A percentile compares a stretch with the other conserved stretches of the same genome.
These are phyloP conservation scores for Plumapathes pennacea DNA, from an alignment of 92 coral and sea anemone species.

Conservation along the genomic window DNA sequence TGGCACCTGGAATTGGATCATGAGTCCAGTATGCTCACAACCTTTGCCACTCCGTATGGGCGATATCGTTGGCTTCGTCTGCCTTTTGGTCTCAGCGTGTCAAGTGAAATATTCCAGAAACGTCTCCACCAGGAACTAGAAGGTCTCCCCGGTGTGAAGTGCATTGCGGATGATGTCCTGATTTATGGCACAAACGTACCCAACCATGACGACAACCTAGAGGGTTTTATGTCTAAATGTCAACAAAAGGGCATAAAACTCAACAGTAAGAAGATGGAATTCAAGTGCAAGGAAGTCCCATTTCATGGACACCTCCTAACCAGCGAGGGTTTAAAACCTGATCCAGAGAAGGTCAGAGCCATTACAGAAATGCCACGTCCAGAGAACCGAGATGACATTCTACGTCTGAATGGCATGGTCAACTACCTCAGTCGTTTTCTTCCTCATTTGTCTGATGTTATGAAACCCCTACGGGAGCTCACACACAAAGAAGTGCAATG, in stretches of 20 bases:
- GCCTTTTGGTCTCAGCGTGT: constrained; percentile 34
- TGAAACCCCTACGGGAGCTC: constrained; percentile 20
- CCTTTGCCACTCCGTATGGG: constrained; percentile 14
- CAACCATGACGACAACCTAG: constrained; percentile 22
- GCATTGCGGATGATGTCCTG: constrained; percentile 1
- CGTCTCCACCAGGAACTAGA: constrained; percentile 25
- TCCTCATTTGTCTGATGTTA: constrained; percentile 6
- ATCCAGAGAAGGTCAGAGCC: constrained; percentile 8
- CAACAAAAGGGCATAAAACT: constrained; percentile 24
- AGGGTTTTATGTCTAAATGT: constrained; percentile 13
- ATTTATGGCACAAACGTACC: constrained; percentile 7
- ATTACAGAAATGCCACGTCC: constrained; percentile 29
- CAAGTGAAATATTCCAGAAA: constrained; percentile 37
- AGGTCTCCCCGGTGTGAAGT: constrained; percentile 25
- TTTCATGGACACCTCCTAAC: constrained; percentile 40
- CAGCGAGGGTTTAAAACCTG: constrained; percentile 29
- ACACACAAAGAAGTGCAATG: constrained; percentile 19
- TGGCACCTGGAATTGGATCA: constrained; percentile 9
- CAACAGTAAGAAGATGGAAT: constrained; percentile 22
- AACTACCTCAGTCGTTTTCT: constrained; percentile 21
- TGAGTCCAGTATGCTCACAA: constrained; percentile 10
- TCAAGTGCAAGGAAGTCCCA: constrained; percentile 21
- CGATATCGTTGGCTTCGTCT: constrained; percentile 19
- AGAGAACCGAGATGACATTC: not conserved
- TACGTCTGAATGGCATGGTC: constrained; percentile 26